These are phyloP conservation scores for Psococerastis gibbosa DNA, from an alignment of 2,888 invertebrate species.

Conservation along the genomic window DNA sequence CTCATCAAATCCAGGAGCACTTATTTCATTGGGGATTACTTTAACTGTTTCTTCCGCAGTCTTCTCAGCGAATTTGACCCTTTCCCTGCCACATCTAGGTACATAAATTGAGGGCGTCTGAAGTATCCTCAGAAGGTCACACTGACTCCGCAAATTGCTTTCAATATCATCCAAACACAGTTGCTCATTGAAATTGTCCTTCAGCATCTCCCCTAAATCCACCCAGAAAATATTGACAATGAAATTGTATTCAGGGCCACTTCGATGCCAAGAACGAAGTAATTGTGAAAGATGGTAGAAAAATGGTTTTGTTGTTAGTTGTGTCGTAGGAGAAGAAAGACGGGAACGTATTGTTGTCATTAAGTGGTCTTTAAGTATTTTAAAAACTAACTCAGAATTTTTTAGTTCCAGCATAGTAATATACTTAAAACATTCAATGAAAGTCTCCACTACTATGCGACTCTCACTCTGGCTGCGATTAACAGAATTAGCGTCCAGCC, in stretches of 20 bases:
- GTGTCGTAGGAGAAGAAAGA: conserved; percentile 27
- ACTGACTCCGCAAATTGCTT: conserved; percentile 23
- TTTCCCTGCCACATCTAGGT: conserved; percentile 29
- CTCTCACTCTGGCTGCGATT: conserved; percentile 45
- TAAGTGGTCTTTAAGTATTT: conserved; percentile 27
- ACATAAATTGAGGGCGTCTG: conserved; percentile 26
- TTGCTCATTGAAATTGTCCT: conserved; percentile 19
- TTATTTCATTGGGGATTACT: no score
- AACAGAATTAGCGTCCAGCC: conserved; percentile 38
- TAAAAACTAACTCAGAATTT: conserved; percentile 26
- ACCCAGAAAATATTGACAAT: conserved; percentile 27
- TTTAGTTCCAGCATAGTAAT: conserved; percentile 32
- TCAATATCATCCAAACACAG: conserved; percentile 16
- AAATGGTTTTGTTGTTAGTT: conserved; percentile 26
- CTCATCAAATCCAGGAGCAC: no score
- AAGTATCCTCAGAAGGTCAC: conserved; percentile 30
- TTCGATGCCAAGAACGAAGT: conserved; percentile 36
- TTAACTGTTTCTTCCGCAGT: conserved; percentile 13
- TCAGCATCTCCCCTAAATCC: conserved; percentile 23
- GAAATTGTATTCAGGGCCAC: conserved; percentile 23
- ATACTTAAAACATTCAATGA: conserved; percentile 56
- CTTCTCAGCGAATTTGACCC: conserved; percentile 29
- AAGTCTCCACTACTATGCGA: conserved; percentile 42
- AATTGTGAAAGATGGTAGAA: conserved; percentile 20
- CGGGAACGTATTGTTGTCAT: conserved; percentile 30